Conservation (phyloP, 1,140 invertebrate species). For the Aphelinus atriplicis region DNA sequence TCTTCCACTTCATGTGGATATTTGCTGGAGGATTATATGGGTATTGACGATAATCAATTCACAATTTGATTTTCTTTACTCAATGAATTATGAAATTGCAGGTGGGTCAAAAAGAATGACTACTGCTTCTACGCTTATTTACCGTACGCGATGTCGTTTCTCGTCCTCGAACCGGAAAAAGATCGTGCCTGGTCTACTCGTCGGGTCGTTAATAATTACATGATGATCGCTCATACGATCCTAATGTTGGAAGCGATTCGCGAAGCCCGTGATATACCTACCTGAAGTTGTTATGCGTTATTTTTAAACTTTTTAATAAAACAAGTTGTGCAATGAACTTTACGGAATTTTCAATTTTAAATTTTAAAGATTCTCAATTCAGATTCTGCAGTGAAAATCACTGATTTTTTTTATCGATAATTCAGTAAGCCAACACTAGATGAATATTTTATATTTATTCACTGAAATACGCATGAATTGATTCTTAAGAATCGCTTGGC, state of each 20-base stretch:
- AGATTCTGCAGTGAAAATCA: too few relatives aligned
- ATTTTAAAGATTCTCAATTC: too few relatives aligned
- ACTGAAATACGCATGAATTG: too few relatives aligned
- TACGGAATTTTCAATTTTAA: too few relatives aligned
- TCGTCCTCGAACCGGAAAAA: slow-evolving; percentile 39
- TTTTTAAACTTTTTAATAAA: too few relatives aligned
- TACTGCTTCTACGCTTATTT: slow-evolving; percentile 44
- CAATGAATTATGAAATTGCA: background rate
- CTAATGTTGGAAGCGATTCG: slow-evolving; percentile 49
- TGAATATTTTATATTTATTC: too few relatives aligned
- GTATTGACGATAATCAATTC: slow-evolving; percentile 26
- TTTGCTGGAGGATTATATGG: slow-evolving; percentile 32
- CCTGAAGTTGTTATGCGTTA: too few relatives aligned
- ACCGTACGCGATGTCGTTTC: slow-evolving; percentile 41
- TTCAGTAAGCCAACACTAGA: too few relatives aligned
- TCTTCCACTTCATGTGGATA: slow-evolving; percentile 26
- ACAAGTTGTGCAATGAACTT: too few relatives aligned
- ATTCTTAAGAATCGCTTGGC: too few relatives aligned
- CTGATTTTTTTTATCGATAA: too few relatives aligned
- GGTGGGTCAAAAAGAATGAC: slow-evolving; percentile 42
- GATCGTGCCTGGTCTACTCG: slow-evolving; percentile 44
- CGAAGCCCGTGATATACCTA: slow-evolving; percentile 5
- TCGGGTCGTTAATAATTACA: slow-evolving; percentile 48
- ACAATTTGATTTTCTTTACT: background rate
- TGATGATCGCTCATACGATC: slow-evolving; percentile 45